phyloP scores from a whole-genome alignment of 2,797 vertebrate genomes.

The Etheostoma perlongum region DNA sequence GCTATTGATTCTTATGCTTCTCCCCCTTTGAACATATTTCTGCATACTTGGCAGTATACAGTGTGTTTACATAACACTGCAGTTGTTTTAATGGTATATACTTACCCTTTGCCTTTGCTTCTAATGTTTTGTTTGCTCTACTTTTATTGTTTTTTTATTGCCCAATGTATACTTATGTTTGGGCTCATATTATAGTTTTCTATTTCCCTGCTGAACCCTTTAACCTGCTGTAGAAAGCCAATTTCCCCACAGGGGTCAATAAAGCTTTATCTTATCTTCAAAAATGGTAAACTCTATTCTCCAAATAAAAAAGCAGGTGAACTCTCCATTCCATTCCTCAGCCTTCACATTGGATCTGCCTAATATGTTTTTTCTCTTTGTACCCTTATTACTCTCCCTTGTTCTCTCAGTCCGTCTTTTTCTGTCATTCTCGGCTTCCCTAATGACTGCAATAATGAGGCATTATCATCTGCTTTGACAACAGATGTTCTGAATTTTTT shows the following conservation, averaged over 20 bases:
- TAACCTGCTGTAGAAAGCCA: conserved; percentile 23
- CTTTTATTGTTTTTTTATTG: conserved; percentile 37
- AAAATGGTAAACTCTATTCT: conserved; percentile 39
- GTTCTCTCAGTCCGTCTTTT: neutral
- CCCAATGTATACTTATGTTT: conserved; percentile 7
- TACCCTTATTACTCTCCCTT: conserved; percentile 1
- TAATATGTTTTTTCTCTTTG: neutral
- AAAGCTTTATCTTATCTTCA: conserved; percentile 38
- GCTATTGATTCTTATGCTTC: no score
- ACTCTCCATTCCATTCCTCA: neutral
- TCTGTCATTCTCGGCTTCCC: conserved; percentile 33
- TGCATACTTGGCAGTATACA: neutral
- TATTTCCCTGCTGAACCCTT: conserved; percentile 20
- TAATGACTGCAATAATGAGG: conserved; percentile 65
- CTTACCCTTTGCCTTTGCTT: conserved; percentile 12
- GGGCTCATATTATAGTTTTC: conserved; percentile 5
- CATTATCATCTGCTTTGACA: conserved; percentile 57
- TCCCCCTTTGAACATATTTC: neutral
- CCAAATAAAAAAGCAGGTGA: conserved; percentile 20
- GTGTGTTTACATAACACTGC: neutral
- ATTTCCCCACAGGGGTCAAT: conserved; percentile 43
- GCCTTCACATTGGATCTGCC: neutral
- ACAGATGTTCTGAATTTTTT: conserved; percentile 59
- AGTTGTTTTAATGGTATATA: neutral
- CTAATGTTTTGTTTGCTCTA: conserved; percentile 22